Conservation (phyloP, 2,888 invertebrate species). For the Limenitis camilla region DNA sequence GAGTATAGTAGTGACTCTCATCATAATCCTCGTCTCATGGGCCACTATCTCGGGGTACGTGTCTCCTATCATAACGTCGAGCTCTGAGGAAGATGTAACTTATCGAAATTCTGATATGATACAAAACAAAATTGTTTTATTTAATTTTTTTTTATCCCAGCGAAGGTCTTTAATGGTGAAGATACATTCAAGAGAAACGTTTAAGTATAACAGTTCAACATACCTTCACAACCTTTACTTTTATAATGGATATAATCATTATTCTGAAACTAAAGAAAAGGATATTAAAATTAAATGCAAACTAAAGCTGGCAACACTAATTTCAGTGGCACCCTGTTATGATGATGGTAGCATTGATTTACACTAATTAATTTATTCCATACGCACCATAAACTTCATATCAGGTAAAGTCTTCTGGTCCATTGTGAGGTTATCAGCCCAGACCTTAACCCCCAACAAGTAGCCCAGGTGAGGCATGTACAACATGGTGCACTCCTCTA, state of each 20-base stretch:
- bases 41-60: slow-evolving; percentile 85
- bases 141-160: too few relatives aligned
- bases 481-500: slow-evolving; percentile 79
- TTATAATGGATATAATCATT: slow-evolving; percentile 81
- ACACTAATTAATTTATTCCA: too few relatives aligned
- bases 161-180: too few relatives aligned
- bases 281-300: not conserved
- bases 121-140: too few relatives aligned
- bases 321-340: not conserved
- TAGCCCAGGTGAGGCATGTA: slow-evolving; percentile 87
- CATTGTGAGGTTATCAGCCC: slow-evolving; percentile 71
- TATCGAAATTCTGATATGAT: too few relatives aligned
- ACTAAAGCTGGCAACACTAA: not conserved
- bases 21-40: slow-evolving; percentile 85
- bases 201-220: slow-evolving; percentile 11
- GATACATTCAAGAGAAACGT: too few relatives aligned
- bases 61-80: slow-evolving; percentile 86
- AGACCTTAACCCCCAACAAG: slow-evolving; percentile 82
- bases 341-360: too few relatives aligned
- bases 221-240: slow-evolving; percentile 78
- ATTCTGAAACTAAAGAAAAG: slow-evolving; percentile 73
- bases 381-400: slow-evolving; percentile 82
- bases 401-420: slow-evolving; percentile 77
- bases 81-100: slow-evolving; percentile 59
- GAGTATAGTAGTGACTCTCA: slow-evolving; percentile 77